Conservation (phyloP, 2,888 invertebrate species). For the Therioaphis trifolii region DNA sequence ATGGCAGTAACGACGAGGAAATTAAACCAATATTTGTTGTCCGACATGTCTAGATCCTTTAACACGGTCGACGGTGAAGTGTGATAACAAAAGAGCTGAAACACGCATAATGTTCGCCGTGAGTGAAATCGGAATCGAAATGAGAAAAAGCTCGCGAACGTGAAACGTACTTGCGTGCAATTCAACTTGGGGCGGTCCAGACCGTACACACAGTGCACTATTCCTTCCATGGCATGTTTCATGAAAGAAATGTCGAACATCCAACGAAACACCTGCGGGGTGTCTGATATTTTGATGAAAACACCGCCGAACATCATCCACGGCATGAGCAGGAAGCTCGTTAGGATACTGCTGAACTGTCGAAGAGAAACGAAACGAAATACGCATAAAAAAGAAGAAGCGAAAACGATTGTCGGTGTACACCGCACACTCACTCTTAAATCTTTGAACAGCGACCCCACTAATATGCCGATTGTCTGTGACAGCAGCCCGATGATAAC, state of each 20-base stretch:
- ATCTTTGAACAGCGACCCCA: conserved; percentile 74
- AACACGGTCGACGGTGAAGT: conserved; percentile 79
- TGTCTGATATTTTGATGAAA: conserved; percentile 85
- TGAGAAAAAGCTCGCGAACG: no score
- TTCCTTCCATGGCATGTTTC: conserved; percentile 73
- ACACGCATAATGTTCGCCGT: background rate
- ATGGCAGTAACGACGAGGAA: conserved; percentile 76
- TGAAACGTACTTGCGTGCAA: conserved; percentile 38
- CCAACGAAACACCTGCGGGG: conserved; percentile 83
- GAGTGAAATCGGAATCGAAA: background rate
- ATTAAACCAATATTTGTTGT: conserved; percentile 77
- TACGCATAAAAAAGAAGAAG: no score
- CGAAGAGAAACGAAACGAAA: conserved; percentile 67
- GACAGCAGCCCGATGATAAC: conserved; percentile 85
- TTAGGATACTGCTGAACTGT: conserved; percentile 89
- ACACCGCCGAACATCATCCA: conserved; percentile 93
- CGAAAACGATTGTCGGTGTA: no score
- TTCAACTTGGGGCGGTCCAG: conserved; percentile 22
- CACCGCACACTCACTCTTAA: conserved; percentile 54
- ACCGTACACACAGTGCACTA: conserved; percentile 52
- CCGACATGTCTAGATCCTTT: conserved; percentile 77
- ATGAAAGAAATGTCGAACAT: conserved; percentile 88
- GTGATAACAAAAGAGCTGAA: conserved; percentile 77
- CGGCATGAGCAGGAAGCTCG: conserved; percentile 87
- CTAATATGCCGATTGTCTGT: conserved; percentile 85